These are phyloP conservation scores for Heterodera schachtii DNA, from an alignment of 1,140 invertebrate species.

Conservation along the genomic window DNA sequence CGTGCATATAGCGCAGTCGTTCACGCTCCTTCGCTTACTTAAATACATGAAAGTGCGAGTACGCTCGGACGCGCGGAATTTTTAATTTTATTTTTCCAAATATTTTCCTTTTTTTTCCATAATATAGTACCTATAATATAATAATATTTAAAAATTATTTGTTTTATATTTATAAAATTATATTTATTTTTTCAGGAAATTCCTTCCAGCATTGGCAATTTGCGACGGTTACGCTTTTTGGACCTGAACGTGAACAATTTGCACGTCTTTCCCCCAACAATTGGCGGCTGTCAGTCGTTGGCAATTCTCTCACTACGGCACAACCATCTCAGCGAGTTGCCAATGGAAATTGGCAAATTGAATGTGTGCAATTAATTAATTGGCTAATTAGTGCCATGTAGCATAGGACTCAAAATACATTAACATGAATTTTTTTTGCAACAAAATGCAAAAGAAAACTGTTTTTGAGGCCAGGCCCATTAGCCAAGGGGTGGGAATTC, in stretches of 20 bases:
- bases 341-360: constrained; percentile 89
- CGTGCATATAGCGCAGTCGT: too few species aligned
- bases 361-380: neutral
- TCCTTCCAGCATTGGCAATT: constrained; percentile 86
- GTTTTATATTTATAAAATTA: neutral
- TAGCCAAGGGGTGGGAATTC: too few species aligned
- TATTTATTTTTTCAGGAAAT: constrained; percentile 71
- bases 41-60: too few species aligned
- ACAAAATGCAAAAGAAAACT: too few species aligned
- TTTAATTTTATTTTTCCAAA: too few species aligned
- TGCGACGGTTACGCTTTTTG: constrained; percentile 80
- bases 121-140: too few species aligned
- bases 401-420: too few species aligned
- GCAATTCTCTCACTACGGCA: constrained; percentile 92
- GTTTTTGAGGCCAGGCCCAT: too few species aligned
- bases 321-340: constrained; percentile 87
- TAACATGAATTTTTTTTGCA: too few species aligned
- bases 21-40: too few species aligned
- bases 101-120: constrained; percentile 8
- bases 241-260: constrained; percentile 94
- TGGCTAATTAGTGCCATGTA: too few species aligned
- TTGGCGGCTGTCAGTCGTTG: constrained; percentile 69
- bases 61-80: too few species aligned
- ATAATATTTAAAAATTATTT: neutral
- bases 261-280: constrained; percentile 80